Evolutionary conservation across 2,113 vertebrate species (phyloP).

Genomic region (Otolemur garnettii): DNA sequence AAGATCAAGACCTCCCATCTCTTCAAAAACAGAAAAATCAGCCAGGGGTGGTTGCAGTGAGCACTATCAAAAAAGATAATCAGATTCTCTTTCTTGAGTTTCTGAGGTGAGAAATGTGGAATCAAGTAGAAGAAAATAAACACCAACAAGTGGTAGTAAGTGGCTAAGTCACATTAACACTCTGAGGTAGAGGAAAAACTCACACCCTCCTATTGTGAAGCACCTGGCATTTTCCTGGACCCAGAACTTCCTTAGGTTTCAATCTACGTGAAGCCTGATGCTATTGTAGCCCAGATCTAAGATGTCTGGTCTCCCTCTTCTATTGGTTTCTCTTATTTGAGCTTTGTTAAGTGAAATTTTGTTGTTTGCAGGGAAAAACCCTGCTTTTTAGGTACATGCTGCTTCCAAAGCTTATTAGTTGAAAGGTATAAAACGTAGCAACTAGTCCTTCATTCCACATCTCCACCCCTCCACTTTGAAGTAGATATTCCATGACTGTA

Average conservation of each 20-base stretch:
- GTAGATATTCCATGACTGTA: not conserved
- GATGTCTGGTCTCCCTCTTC: not conserved
- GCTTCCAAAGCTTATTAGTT: not conserved
- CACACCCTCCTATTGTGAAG: not conserved
- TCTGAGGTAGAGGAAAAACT: not conserved
- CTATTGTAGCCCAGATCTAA: not conserved
- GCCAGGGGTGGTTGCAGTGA: not conserved
- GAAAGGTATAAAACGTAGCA: slow-evolving; percentile 35
- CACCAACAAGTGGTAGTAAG: not conserved
- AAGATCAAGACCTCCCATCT: not conserved
- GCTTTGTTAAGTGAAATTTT: not conserved
- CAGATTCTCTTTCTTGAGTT: not conserved
- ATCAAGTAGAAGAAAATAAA: not conserved
- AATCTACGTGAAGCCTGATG: not conserved
- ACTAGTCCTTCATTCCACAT: not conserved
- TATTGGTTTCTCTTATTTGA: not conserved
- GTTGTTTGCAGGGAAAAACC: not conserved
- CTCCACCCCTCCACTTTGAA: not conserved
- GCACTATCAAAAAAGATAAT: not conserved
- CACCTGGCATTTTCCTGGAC: not conserved
- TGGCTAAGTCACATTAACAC: not conserved
- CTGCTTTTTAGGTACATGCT: not conserved
- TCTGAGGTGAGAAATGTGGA: slow-evolving; percentile 14
- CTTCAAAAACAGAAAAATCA: not conserved
- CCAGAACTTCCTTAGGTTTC: not conserved